Base-by-base conservation (phyloP, 2,797 vertebrate species). In the Botia almorhae region DNA sequence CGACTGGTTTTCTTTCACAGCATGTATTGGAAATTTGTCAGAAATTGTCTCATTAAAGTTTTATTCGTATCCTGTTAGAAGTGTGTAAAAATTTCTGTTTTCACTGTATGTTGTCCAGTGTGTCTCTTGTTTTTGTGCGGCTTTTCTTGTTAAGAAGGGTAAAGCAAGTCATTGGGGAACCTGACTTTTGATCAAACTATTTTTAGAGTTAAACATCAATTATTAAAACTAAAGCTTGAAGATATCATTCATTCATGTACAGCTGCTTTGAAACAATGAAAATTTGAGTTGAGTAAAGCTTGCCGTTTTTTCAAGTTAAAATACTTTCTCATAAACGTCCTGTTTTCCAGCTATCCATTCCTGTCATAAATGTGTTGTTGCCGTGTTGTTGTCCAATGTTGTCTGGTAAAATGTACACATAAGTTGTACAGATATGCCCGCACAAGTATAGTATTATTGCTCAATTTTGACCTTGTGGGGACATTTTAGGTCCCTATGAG, bases 41-140 rank as follows among this genome's bases (percentile, higher is more conserved):
- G 56, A 63, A 55, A 76, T 82, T 76, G 68, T 74, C 73, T 85
- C 80, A 83, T 85, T 85, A 85, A 85, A 83, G 71, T 76, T 83
- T 81, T 0, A 85, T 85, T 73, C 63, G 69, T 67, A 64, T 56
- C 67, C 75, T 65, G 74, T 81, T 83, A 81, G 61, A 69, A 53
- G 78, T 68, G 71, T 46, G 23, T 26, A 26, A 26, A 26, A 26
- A 75, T 75, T 75, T 78, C 23, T 19, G 65, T 76, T 75, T 29
- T 39, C 55, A 16, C 58, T 46, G 60, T 26, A 78, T 80, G 51
- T 39, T 21, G 43, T 70, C 11, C 46, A 70, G 74, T 80, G 82
- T 50, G 23, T 33, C 14, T 74, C 19, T 58, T 33, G 23, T 50
- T 50, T 78, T 70, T 51, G 2, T 39, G 36, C 36, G 56, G 55